Evolutionary conservation across 1,140 invertebrate genomes (phyloP).

Genomic region (Drosophila ananassae): DNA sequence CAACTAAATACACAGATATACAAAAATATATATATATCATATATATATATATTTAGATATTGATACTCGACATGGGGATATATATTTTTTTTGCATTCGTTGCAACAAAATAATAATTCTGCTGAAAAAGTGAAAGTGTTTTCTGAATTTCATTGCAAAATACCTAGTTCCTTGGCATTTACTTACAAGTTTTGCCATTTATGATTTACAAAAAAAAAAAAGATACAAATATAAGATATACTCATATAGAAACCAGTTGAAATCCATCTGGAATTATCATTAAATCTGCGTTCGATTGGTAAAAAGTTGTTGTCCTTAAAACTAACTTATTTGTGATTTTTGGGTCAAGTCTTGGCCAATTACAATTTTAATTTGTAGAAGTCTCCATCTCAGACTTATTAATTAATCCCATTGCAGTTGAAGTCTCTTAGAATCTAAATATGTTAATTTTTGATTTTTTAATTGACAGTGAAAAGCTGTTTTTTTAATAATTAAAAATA

Average conservation of each 20-base stretch:
- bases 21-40: background rate
- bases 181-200: background rate
- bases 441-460: slow-evolving; percentile 19
- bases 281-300: slow-evolving; percentile 13
- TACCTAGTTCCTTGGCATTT: background rate
- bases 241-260: background rate
- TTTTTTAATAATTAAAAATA: background rate
- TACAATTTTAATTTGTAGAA: slow-evolving; percentile 32
- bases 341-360: slow-evolving; percentile 25
- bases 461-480: slow-evolving; percentile 24
- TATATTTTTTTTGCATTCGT: slow-evolving; percentile 17
- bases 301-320: slow-evolving; percentile 34
- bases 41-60: background rate
- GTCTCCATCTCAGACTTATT: background rate
- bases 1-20: slow-evolving; percentile 7
- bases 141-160: slow-evolving; percentile 14
- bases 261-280: slow-evolving; percentile 1
- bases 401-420: slow-evolving; percentile 22
- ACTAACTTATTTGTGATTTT: slow-evolving; percentile 8
- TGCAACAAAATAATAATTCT: slow-evolving; percentile 31
- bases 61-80: background rate
- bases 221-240: background rate
- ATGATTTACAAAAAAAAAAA: background rate
- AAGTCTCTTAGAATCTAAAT: slow-evolving; percentile 4
- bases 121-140: slow-evolving; percentile 41